Conservation (phyloP, 2,888 invertebrate genomes). For the Zonitis immaculata region DNA sequence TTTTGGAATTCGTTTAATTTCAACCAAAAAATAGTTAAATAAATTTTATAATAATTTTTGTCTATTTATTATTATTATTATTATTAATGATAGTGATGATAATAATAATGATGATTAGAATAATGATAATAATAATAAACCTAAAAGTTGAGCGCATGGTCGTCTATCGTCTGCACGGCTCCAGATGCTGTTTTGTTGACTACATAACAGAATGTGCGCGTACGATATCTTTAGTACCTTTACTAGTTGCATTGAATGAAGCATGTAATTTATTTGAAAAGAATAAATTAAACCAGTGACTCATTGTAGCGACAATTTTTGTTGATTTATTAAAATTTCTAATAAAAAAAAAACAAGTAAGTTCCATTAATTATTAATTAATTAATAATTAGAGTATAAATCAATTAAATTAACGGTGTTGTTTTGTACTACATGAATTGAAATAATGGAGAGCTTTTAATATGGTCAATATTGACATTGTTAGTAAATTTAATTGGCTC, state of each 20-base stretch:
- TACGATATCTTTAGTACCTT: conserved; percentile 12
- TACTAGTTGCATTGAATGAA: conserved; percentile 1
- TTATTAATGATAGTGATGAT: too few relatives aligned
- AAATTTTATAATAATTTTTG: too few relatives aligned
- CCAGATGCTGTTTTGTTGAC: conserved; percentile 5
- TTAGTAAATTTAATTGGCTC: background rate
- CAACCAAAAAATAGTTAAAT: too few relatives aligned
- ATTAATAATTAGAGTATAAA: too few relatives aligned
- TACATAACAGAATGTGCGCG: conserved; percentile 14
- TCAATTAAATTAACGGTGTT: background rate
- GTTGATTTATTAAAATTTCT: too few relatives aligned
- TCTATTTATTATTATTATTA: too few relatives aligned
- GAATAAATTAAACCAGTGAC: too few relatives aligned
- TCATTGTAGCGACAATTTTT: too few relatives aligned
- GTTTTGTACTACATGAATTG: background rate
- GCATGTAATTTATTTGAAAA: too few relatives aligned
- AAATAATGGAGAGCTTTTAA: background rate
- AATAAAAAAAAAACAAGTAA: background rate
- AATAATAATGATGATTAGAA: too few relatives aligned
- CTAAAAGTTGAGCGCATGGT: conserved; percentile 14
- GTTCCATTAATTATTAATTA: too few relatives aligned
- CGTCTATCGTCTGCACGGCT: conserved; percentile 2
- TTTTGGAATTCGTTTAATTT: too few relatives aligned
- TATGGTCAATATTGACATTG: background rate
- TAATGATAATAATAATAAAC: background rate